Evolutionary conservation across 2,113 vertebrate genomes (phyloP).

Genomic region (Actenoides lindsayi): DNA sequence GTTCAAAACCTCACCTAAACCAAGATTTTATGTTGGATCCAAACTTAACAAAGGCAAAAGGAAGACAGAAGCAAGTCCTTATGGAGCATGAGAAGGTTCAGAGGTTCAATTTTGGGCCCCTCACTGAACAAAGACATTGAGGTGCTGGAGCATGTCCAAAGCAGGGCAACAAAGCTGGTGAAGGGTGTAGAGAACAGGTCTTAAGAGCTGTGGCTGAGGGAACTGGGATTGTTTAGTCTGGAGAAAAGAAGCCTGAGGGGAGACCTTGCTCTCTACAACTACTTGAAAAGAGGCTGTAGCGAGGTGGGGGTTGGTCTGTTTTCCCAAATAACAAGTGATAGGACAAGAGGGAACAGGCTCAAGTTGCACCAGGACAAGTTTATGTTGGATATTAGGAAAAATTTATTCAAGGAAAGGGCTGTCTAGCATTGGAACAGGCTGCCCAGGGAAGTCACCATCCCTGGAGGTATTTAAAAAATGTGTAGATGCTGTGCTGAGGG

Average conservation of each 20-base stretch:
- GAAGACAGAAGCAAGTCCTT: neutral
- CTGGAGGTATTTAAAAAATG: neutral
- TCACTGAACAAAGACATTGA: no score
- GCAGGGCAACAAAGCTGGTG: no score
- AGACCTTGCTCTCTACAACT: no score
- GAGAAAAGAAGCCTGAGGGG: no score
- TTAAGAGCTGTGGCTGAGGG: no score
- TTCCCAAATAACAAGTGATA: no score
- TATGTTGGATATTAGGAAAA: neutral
- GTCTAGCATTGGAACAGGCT: neutral
- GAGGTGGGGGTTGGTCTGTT: no score
- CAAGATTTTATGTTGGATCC: neutral
- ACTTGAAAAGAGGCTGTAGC: no score
- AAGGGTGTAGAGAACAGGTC: no score
- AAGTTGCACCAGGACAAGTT: neutral
- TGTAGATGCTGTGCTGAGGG: neutral
- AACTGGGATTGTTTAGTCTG: no score
- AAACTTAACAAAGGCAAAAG: neutral
- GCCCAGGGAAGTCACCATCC: neutral
- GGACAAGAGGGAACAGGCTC: neutral
- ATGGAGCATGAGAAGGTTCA: neutral
- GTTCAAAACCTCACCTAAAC: neutral
- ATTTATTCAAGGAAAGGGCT: neutral
- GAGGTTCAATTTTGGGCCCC: no score
- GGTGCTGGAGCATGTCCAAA: no score